These are phyloP conservation scores for Myotis lucifugus DNA, from an alignment of 2,113 vertebrate genomes.

Conservation along the genomic window DNA sequence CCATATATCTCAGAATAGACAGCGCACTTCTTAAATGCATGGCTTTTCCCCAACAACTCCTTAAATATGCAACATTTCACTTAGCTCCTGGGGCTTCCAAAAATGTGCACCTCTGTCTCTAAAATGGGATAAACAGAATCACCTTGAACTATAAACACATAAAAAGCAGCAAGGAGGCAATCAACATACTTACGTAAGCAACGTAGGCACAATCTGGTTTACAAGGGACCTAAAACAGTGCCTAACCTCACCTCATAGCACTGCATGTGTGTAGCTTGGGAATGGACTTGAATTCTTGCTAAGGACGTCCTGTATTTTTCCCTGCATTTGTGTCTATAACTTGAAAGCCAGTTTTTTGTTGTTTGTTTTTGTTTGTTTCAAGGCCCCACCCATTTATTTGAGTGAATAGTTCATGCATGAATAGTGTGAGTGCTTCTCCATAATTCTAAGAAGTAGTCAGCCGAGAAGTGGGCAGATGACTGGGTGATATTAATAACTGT, in stretches of 20 bases:
- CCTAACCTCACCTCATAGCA: fast-evolving
- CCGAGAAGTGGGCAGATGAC: too few species aligned
- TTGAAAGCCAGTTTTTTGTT: neutral
- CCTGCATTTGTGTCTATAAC: fast-evolving
- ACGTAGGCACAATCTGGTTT: fast-evolving
- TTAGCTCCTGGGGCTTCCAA: neutral
- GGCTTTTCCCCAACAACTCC: neutral
- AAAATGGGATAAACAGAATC: neutral
- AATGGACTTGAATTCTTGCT: neutral
- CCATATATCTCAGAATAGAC: neutral
- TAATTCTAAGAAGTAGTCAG: neutral
- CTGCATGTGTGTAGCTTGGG: fast-evolving
- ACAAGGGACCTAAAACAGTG: fast-evolving
- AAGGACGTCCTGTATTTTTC: too few species aligned
- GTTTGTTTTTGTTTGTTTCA: neutral
- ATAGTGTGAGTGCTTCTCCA: fast-evolving
- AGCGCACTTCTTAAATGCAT: neutral
- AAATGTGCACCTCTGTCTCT: neutral
- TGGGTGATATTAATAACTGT: neutral
- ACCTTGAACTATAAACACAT: neutral
- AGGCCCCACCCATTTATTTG: neutral
- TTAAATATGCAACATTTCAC: neutral
- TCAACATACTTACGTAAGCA: fast-evolving
- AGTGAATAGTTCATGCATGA: fast-evolving
- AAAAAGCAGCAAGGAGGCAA: neutral